phyloP scores from a whole-genome alignment of 2,113 vertebrate genomes.

The Peromyscus maniculatus region DNA sequence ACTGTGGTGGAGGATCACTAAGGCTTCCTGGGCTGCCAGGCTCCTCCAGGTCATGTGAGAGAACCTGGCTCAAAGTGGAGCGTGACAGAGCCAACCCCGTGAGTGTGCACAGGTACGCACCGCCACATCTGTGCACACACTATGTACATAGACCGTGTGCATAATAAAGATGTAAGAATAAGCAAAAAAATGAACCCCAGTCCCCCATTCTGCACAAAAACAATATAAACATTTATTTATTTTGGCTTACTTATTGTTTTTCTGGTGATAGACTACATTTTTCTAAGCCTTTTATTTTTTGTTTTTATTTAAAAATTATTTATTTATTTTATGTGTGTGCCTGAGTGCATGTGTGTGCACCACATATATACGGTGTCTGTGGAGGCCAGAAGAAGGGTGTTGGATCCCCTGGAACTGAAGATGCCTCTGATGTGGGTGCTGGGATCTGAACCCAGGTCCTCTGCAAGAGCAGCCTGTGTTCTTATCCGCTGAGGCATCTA shows the following conservation, averaged over 20 bases:
- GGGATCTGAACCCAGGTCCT: not conserved
- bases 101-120: too few relatives aligned
- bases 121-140: fast-evolving
- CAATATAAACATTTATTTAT: not conserved
- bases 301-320: not conserved
- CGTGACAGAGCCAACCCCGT: not conserved
- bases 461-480: not conserved
- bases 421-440: not conserved
- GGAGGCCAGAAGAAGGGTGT: not conserved
- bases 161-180: not conserved
- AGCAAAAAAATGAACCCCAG: not conserved
- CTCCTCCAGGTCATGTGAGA: not conserved
- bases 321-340: not conserved
- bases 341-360: not conserved
- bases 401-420: not conserved
- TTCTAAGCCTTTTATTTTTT: not conserved
- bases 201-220: not conserved
- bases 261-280: not conserved
- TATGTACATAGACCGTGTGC: fast-evolving
- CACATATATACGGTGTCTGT: not conserved
- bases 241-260: not conserved
- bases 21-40: not conserved
- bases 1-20: not conserved
- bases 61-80: not conserved
- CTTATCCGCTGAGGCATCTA: not conserved